Percentiles rank a stretch among this genome's conserved stretches.
phyloP scores from a whole-genome alignment of 2,888 invertebrate species.

The Zygogramma bicolorata region DNA sequence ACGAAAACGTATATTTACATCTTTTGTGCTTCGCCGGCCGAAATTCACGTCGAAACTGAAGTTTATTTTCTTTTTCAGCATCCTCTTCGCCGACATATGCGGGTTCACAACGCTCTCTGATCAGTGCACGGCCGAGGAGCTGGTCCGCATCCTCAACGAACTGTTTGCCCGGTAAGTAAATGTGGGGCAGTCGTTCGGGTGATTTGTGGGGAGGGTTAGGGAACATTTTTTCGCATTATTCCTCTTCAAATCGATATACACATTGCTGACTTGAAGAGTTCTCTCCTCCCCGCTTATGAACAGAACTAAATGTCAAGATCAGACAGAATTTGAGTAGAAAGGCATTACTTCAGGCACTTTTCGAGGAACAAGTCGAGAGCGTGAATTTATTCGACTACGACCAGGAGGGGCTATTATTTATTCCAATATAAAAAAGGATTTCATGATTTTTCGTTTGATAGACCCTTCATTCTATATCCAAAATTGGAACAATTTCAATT shows the following conservation, averaged over 20 bases:
- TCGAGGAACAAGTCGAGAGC: no score
- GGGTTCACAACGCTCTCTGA: constrained; percentile 92
- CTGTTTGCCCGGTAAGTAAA: constrained; percentile 83
- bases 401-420: no score
- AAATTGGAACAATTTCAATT: no score
- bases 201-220: neutral
- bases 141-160: constrained; percentile 89
- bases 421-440: no score
- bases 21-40: neutral
- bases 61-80: constrained; percentile 71
- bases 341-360: no score
- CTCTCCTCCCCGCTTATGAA: no score
- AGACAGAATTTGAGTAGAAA: no score
- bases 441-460: no score
- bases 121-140: constrained; percentile 92
- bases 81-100: constrained; percentile 93
- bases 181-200: neutral
- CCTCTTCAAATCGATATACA: no score
- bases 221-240: neutral
- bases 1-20: neutral
- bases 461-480: no score
- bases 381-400: no score
- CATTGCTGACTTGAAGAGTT: no score
- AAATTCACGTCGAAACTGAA: neutral
- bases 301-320: neutral